phyloP scores from a whole-genome alignment of 2,113 vertebrate species.

The Nothoprocta perdicaria region DNA sequence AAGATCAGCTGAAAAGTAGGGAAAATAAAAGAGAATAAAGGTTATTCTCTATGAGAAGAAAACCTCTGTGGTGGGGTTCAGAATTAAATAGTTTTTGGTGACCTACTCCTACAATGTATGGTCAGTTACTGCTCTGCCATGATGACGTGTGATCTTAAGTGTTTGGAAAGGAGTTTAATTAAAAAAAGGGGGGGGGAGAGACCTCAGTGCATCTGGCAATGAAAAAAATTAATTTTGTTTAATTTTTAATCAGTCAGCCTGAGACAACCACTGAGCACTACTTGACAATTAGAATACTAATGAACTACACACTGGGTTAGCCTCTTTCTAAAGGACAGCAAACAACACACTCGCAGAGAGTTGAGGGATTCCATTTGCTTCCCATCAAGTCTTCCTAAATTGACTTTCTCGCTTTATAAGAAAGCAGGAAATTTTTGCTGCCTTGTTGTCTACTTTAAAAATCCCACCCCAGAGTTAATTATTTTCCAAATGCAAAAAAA shows the following conservation, averaged over 20 bases:
- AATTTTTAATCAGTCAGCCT: conserved; percentile 73
- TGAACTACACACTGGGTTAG: conserved; percentile 61
- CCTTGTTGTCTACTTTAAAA: conserved; percentile 23
- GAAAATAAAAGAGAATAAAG: background rate
- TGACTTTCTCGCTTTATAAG: conserved; percentile 2
- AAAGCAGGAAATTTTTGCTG: background rate
- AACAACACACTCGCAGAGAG: conserved; percentile 11
- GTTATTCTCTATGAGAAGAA: background rate
- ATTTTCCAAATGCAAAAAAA: conserved; percentile 21
- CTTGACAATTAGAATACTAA: conserved; percentile 72
- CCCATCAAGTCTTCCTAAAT: background rate
- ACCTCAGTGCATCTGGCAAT: conserved; percentile 51
- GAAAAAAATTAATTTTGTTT: conserved; percentile 70
- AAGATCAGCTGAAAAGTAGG: background rate
- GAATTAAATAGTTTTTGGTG: background rate
- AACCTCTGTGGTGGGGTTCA: background rate
- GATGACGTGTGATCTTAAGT: background rate
- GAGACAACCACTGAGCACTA: conserved; percentile 63
- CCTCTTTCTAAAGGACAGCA: conserved; percentile 58
- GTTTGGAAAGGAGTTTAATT: conserved; percentile 39
- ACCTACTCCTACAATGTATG: background rate
- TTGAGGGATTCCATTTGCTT: conserved; percentile 13
- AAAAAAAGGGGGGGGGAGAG: background rate
- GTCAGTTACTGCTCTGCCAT: background rate
- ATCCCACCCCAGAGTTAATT: conserved; percentile 4